Conservation (phyloP, 2,888 invertebrate genomes). For the Bellardia pandia region DNA sequence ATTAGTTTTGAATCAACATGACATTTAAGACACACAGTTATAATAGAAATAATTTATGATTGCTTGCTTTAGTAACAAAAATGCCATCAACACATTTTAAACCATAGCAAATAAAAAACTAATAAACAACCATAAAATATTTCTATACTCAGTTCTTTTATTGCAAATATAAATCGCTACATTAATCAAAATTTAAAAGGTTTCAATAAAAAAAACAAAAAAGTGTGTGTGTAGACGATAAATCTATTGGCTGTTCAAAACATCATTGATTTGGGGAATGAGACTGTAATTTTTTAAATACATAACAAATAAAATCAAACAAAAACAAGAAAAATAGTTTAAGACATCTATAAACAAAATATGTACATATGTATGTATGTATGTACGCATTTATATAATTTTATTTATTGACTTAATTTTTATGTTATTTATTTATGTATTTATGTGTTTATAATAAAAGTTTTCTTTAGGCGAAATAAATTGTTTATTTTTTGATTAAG, state of each 20-base stretch:
- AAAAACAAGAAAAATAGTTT: not conserved
- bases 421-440: slow-evolving; percentile 38
- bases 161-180: slow-evolving; percentile 55
- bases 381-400: not conserved
- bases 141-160: not conserved
- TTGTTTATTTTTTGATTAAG: not conserved
- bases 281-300: slow-evolving; percentile 30
- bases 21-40: not conserved
- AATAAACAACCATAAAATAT: slow-evolving; percentile 18
- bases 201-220: slow-evolving; percentile 15
- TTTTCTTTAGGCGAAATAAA: not conserved
- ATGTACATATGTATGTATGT: not conserved
- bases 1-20: not conserved
- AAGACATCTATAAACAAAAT: slow-evolving; percentile 21
- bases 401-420: slow-evolving; percentile 36
- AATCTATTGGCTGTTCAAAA: slow-evolving; percentile 61
- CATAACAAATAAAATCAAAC: not conserved
- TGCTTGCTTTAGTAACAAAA: not conserved
- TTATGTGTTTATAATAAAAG: slow-evolving; percentile 25
- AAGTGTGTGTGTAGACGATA: slow-evolving; percentile 28
- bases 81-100: not conserved
- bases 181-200: slow-evolving; percentile 65
- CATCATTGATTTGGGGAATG: slow-evolving; percentile 54
- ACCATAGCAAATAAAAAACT: not conserved
- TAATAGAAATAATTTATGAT: slow-evolving; percentile 5